Conservation (phyloP, 2,888 invertebrate species). For the Nasonia oneida region DNA sequence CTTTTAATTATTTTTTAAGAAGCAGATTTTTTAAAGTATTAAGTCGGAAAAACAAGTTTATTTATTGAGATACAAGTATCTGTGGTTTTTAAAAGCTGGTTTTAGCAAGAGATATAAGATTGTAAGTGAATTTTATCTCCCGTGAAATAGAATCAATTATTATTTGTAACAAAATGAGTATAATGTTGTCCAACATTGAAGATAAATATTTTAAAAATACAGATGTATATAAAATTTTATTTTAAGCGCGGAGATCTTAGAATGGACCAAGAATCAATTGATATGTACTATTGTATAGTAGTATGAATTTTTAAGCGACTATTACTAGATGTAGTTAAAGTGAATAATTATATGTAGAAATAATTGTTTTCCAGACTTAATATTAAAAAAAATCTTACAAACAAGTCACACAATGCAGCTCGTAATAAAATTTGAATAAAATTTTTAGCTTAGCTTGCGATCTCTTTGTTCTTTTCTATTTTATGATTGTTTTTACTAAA, state of each 20-base stretch:
- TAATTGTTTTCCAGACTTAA: slow-evolving; percentile 48
- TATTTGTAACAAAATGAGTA: not conserved
- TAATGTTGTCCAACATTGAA: not conserved
- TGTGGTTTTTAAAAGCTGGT: not conserved
- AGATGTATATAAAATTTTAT: slow-evolving; percentile 5
- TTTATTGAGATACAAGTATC: slow-evolving; percentile 11
- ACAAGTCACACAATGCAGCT: slow-evolving; percentile 44
- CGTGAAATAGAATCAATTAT: not conserved
- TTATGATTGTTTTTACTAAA: slow-evolving; percentile 45
- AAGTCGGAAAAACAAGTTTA: slow-evolving; percentile 41
- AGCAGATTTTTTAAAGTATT: slow-evolving; percentile 17
- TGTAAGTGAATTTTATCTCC: not conserved
- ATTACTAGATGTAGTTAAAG: not conserved
- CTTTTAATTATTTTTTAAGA: slow-evolving; percentile 30
- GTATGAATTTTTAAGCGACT: not conserved
- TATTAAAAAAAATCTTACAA: slow-evolving; percentile 26
- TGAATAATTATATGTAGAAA: slow-evolving; percentile 22
- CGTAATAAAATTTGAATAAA: slow-evolving; percentile 53
- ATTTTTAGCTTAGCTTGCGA: slow-evolving; percentile 49
- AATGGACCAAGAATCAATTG: slow-evolving; percentile 34
- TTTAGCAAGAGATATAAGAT: not conserved
- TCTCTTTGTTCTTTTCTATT: slow-evolving; percentile 52
- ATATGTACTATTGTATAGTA: slow-evolving; percentile 17
- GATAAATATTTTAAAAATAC: slow-evolving; percentile 8
- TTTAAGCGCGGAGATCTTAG: not conserved